Evolutionary conservation across 2,113 vertebrate genomes (phyloP), one percentile per base, ranked within the genome.

Genomic region (Australoheros scitulus): DNA sequence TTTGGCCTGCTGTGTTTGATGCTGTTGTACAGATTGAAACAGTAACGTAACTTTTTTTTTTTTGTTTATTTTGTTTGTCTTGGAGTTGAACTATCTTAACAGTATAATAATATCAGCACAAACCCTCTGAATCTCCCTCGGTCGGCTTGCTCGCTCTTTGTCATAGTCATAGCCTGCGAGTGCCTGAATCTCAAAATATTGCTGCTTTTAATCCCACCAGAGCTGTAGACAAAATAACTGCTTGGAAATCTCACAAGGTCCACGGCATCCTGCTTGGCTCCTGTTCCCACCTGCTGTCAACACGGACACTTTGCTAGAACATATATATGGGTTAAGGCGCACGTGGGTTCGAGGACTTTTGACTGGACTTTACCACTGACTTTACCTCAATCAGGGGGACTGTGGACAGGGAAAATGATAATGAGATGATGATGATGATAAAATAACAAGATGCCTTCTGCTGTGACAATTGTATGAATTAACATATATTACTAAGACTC

Each of bases 391-490:
- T 68, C 61, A 77, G 76, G 87, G 87, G 74, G 58, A 84, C 83
- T 83, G 84, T 92, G 89, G 89, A 85, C 59, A 76, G 84, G 78
- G 77, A 85, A 82, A 81, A 86, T 57, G 41, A 76, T 79, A 36
- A 74, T 85, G 63, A 80, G 34, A 83, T 47, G 14, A 47, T 47
- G 43, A 47, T 26, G 32, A 36, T 63, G 61, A 64, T 64, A 84
- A 92, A 50, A 86, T 91, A 84, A 92, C 89, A 79, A 87, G 90
- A 95, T 95, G 94, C 94, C 94, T 96, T 95, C 92, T 95, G 94
- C 94, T 95, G 93, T 94, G 93, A 95, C 94, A 94, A 95, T 94
- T 92, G 85, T 92, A 92, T 93, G 79, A 92, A 93, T 93, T 93
- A 90, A 87, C 77, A 83, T 91, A 83, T 92, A 92, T 93, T 91